Evolutionary conservation across 2,797 vertebrate species (phyloP).

Genomic region (Mastacembelus armatus): DNA sequence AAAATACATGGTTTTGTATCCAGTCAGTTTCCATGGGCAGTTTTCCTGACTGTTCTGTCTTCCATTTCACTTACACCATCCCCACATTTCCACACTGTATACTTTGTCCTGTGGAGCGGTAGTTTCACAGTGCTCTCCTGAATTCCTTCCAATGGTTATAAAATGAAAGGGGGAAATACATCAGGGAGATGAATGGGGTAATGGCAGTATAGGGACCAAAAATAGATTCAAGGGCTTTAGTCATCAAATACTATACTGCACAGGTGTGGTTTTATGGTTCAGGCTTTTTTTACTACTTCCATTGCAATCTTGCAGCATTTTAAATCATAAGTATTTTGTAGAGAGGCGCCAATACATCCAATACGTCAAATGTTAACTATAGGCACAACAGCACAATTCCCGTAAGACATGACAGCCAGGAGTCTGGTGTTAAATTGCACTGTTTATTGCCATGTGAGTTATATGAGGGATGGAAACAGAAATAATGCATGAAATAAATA

Average conservation of each 20-base stretch:
- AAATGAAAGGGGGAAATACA: slow-evolving; percentile 57
- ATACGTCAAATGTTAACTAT: slow-evolving; percentile 53
- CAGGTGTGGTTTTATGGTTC: slow-evolving; percentile 70
- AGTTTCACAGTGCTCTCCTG: slow-evolving; percentile 83
- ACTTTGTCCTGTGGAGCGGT: slow-evolving; percentile 84
- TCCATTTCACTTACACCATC: slow-evolving; percentile 79
- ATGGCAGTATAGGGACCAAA: slow-evolving; percentile 52
- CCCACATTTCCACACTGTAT: slow-evolving; percentile 83
- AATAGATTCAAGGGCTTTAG: slow-evolving; percentile 69
- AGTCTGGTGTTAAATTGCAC: slow-evolving; percentile 35
- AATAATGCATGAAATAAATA: slow-evolving; percentile 40
- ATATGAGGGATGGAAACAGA: slow-evolving; percentile 31
- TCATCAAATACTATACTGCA: slow-evolving; percentile 50
- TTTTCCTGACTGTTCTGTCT: slow-evolving; percentile 63
- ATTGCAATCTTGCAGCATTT: slow-evolving; percentile 57
- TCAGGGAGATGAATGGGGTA: slow-evolving; percentile 60
- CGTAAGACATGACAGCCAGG: slow-evolving; percentile 34
- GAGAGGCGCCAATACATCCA: slow-evolving; percentile 25
- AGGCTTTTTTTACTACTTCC: slow-evolving; percentile 54
- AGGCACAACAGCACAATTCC: slow-evolving; percentile 29
- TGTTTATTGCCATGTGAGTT: slow-evolving; percentile 39
- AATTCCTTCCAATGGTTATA: slow-evolving; percentile 87
- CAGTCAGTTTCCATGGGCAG: background rate
- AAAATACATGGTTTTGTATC: background rate
- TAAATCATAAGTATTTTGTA: slow-evolving; percentile 56